phyloP scores from a whole-genome alignment of 2,888 invertebrate species.

The Piscicola geometra region DNA sequence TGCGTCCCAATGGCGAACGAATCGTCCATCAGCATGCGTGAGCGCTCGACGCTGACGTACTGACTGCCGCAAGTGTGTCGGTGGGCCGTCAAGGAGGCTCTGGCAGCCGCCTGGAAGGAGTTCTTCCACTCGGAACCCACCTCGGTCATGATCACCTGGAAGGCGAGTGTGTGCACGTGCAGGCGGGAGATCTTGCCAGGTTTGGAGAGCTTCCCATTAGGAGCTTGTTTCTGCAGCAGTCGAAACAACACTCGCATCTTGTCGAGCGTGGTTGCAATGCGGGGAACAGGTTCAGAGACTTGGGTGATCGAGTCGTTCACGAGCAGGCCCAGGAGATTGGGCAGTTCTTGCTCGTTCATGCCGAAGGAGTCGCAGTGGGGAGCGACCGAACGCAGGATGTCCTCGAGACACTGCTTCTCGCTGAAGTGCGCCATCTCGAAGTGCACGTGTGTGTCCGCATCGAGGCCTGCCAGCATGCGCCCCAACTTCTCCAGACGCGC shows the following conservation, averaged over 20 bases:
- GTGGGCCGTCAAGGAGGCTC: slow-evolving; percentile 75
- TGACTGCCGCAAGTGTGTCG: slow-evolving; percentile 73
- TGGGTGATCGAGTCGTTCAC: slow-evolving; percentile 68
- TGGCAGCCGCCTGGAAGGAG: slow-evolving; percentile 73
- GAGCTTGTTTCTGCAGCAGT: slow-evolving; percentile 45
- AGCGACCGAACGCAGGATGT: slow-evolving; percentile 66
- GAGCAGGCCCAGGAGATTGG: slow-evolving; percentile 70
- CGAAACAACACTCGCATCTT: slow-evolving; percentile 71
- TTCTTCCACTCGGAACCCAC: slow-evolving; percentile 69
- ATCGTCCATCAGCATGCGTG: slow-evolving; percentile 71
- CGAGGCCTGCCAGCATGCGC: slow-evolving; percentile 65
- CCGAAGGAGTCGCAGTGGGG: slow-evolving; percentile 76
- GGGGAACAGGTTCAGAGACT: slow-evolving; percentile 72
- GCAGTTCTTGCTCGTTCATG: slow-evolving; percentile 82
- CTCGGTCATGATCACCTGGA: slow-evolving; percentile 73
- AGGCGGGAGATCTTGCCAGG: slow-evolving; percentile 66
- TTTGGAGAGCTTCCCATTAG: slow-evolving; percentile 27
- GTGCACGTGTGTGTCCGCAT: slow-evolving; percentile 64
- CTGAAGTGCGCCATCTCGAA: slow-evolving; percentile 83
- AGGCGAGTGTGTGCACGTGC: slow-evolving; percentile 81
- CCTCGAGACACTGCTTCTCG: slow-evolving; percentile 66
- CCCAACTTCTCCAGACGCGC: slow-evolving; percentile 65
- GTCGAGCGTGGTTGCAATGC: slow-evolving; percentile 73
- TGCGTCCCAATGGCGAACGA: slow-evolving; percentile 65
- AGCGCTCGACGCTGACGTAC: slow-evolving; percentile 60